phyloP scores from a whole-genome alignment of 2,797 vertebrate species.

The Intellagama lesueurii region DNA sequence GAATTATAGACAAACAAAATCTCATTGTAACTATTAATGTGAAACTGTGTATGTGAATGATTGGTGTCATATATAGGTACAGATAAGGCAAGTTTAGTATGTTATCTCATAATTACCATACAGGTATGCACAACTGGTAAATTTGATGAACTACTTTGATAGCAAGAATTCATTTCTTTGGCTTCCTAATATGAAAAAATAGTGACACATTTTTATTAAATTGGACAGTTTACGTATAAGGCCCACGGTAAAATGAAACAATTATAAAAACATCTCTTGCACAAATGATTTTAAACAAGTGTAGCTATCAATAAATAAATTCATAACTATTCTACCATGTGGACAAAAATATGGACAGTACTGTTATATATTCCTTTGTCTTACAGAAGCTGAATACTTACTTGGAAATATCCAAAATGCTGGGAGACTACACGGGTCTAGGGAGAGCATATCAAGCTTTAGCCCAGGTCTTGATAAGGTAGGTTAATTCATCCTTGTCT shows the following conservation, averaged over 20 bases:
- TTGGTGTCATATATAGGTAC: neutral
- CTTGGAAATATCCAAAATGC: conserved; percentile 71
- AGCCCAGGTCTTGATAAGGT: conserved; percentile 81
- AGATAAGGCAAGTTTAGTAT: neutral
- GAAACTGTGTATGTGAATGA: neutral
- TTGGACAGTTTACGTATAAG: conserved; percentile 10
- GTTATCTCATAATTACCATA: conserved; percentile 43
- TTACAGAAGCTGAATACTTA: conserved; percentile 73
- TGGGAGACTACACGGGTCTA: conserved; percentile 75
- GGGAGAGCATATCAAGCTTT: conserved; percentile 79
- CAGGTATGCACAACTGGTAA: conserved; percentile 1
- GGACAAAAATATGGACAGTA: neutral
- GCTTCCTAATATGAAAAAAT: conserved; percentile 21
- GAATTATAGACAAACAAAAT: conserved; percentile 29
- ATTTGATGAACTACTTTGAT: conserved; percentile 9
- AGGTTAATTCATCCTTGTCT: conserved; percentile 72
- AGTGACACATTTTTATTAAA: conserved; percentile 11
- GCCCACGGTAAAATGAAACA: conserved; percentile 27
- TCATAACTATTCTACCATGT: neutral
- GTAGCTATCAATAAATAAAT: neutral
- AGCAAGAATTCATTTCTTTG: conserved; percentile 4
- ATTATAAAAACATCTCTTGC: conserved; percentile 26
- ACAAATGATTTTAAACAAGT: conserved; percentile 32
- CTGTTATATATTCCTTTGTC: conserved; percentile 42
- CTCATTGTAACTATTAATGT: neutral